phyloP scores from a whole-genome alignment of 2,888 invertebrate genomes.

The Lepidonotus clava region DNA sequence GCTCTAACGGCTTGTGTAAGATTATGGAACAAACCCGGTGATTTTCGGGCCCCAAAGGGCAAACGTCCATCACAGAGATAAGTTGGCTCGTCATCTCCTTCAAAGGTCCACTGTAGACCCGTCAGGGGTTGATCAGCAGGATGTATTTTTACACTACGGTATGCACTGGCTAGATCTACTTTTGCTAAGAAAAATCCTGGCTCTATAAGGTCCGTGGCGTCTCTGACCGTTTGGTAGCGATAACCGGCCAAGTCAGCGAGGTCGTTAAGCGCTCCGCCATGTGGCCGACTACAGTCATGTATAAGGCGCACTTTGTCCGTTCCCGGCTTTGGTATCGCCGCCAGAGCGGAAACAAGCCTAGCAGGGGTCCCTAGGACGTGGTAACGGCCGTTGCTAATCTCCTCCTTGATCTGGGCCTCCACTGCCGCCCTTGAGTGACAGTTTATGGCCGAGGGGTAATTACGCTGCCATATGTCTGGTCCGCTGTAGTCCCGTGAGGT shows the following conservation, averaged over 20 bases:
- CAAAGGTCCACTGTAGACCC: background rate
- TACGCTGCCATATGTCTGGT: background rate
- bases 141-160: background rate
- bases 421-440: background rate
- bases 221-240: too few species aligned
- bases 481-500: background rate
- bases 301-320: too few species aligned
- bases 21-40: background rate
- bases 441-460: background rate
- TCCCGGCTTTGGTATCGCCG: too few species aligned
- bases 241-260: too few species aligned
- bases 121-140: background rate
- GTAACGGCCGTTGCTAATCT: background rate
- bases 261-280: too few species aligned
- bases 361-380: too few species aligned
- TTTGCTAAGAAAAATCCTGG: background rate
- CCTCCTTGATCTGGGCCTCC: background rate
- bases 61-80: background rate
- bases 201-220: background rate
- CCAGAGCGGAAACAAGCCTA: too few species aligned
- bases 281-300: too few species aligned
- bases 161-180: background rate
- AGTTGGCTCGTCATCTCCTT: background rate
- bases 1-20: background rate
- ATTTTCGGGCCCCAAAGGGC: background rate